Percentiles rank a stretch among this genome's conserved stretches.
Conservation (phyloP, 2,797 vertebrate genomes). For the Crenichthys baileyi region DNA sequence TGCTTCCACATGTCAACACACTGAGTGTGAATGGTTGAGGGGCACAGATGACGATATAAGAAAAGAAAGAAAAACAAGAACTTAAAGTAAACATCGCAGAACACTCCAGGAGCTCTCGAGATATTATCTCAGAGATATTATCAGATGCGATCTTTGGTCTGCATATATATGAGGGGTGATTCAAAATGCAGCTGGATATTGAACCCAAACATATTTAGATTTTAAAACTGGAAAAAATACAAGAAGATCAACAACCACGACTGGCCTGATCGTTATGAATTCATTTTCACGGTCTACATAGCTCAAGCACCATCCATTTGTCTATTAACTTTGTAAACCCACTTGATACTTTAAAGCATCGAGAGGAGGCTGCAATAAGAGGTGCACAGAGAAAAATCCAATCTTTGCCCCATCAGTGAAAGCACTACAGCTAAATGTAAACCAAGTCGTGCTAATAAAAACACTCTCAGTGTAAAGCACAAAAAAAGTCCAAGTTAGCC, state of each 20-base stretch:
- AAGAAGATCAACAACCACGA: background rate
- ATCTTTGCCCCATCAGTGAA: background rate
- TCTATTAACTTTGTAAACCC: background rate
- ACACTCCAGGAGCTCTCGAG: background rate
- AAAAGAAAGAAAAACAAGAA: conserved; percentile 1
- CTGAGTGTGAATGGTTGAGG: conserved; percentile 69
- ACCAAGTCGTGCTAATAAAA: background rate
- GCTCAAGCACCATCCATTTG: background rate
- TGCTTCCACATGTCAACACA: conserved; percentile 99
- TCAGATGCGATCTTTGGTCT: background rate
- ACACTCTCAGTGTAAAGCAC: background rate
- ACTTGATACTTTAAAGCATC: background rate
- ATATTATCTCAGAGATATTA: background rate
- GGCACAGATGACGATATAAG: conserved; percentile 5
- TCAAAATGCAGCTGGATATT: background rate
- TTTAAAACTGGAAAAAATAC: background rate
- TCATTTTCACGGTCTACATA: background rate
- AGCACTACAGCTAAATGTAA: background rate
- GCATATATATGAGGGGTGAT: background rate
- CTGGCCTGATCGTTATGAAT: background rate
- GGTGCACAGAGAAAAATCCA: background rate
- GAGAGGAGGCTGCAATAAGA: background rate
- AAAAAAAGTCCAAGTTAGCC: background rate
- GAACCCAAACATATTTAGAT: background rate
- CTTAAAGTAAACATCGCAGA: background rate